Base-by-base conservation (phyloP, 2,797 vertebrate genomes). In the Pipistrellus pygmaeus region DNA sequence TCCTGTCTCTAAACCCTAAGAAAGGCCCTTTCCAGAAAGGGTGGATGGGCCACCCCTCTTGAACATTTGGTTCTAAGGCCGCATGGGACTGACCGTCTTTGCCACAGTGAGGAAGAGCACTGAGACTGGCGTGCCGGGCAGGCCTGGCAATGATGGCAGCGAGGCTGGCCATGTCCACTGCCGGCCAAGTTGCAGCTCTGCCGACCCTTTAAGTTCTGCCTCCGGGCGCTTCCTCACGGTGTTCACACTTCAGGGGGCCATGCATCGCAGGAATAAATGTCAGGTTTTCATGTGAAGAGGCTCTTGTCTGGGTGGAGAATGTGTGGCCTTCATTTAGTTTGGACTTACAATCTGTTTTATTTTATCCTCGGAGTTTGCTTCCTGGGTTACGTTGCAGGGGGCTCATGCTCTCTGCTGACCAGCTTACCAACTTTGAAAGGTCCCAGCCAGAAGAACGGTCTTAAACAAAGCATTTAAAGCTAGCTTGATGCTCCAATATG, bases 81-180 rank as follows among this genome's bases (percentile, higher is more conserved):
- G 5, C 0, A 2, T 14, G 21, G 66, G 6, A 48, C n/a, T 64
- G 62, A 38, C 2, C 21, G 21, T 84, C 30, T 30, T 21, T 6
- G 3, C 23, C 18, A 25, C 13, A 38, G 81, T 25, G 17, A 25
- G 72, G 32, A 71, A 11, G 23, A 84, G 6, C 66, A 5, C 27
- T 0, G 0, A 25, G 23, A n/a, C 32, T n/a, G 12, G 38, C 2
- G 3, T 7, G 38, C 21, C 0, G 32, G 55, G 51, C 18, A 41
- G 53, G 32, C 0, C 1, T 4, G 41, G 71, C 27, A 18, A 2
- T 18, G 5, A 41, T 7, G 41, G 21, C 46, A 0, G 25, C 1
- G 6, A 13, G 75, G 35, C 85, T 57, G n/a, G 35, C 3, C 8
- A 13, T 18, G 92, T 27, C 44, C 7, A 20, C 3, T 18, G 4